phyloP scores from a whole-genome alignment of 2,888 invertebrate genomes.

The Lathronympha strigana region DNA sequence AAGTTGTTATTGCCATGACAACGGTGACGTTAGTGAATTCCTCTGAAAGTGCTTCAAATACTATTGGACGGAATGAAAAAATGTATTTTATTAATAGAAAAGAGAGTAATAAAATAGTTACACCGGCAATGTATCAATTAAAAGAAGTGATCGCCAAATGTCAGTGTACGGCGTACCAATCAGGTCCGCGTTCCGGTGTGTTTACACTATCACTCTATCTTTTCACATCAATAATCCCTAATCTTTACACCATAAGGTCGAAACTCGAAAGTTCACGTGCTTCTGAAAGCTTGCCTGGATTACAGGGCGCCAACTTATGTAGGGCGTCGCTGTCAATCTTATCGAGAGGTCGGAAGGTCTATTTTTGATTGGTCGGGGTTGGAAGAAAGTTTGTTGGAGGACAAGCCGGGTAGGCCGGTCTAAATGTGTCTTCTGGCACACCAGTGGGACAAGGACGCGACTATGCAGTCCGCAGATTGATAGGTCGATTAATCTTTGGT shows the following conservation, averaged over 20 bases:
- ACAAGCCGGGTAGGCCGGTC: slow-evolving; percentile 70
- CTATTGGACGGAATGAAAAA: not conserved
- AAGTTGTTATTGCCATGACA: not conserved
- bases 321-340: slow-evolving; percentile 53
- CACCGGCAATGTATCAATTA: slow-evolving; percentile 44
- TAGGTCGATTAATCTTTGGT: slow-evolving; percentile 76
- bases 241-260: slow-evolving; percentile 55
- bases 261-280: slow-evolving; percentile 52
- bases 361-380: slow-evolving; percentile 60
- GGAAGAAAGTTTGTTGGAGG: slow-evolving; percentile 67
- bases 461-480: slow-evolving; percentile 76
- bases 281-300: slow-evolving; percentile 58
- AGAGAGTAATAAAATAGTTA: slow-evolving; percentile 17
- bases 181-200: slow-evolving; percentile 67
- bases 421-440: slow-evolving; percentile 78
- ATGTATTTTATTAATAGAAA: slow-evolving; percentile 14
- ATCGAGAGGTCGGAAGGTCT: slow-evolving; percentile 58
- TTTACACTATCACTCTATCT: slow-evolving; percentile 50
- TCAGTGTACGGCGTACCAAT: slow-evolving; percentile 65
- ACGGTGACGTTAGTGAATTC: not conserved
- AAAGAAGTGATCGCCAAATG: slow-evolving; percentile 72
- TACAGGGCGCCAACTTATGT: slow-evolving; percentile 53
- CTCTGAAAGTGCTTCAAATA: not conserved
- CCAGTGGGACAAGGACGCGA: slow-evolving; percentile 81
- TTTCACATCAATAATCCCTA: slow-evolving; percentile 49